phyloP scores from a whole-genome alignment of 2,113 vertebrate species.

The Oryzias melastigma region DNA sequence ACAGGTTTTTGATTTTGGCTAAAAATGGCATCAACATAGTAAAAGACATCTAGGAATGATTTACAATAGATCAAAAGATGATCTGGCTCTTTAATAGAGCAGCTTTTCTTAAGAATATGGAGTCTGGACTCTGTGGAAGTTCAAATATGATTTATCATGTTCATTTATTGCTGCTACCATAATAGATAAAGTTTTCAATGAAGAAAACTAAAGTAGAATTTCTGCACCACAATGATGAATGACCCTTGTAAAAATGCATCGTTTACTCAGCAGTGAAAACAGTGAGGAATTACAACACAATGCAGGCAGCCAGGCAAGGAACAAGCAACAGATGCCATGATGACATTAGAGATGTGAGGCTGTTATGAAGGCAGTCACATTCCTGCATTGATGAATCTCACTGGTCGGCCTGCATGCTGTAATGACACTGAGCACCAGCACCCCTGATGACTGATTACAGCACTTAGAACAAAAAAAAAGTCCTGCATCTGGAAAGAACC shows the following conservation, averaged over 20 bases:
- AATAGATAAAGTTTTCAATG: too few relatives aligned
- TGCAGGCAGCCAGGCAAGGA: conserved; percentile 10
- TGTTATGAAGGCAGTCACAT: conserved; percentile 52
- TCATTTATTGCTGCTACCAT: too few relatives aligned
- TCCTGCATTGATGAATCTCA: conserved; percentile 55
- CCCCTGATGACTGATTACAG: conserved; percentile 56
- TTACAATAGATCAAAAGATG: too few relatives aligned
- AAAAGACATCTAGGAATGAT: too few relatives aligned
- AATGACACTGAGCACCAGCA: conserved; percentile 47
- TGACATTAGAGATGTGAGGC: conserved; percentile 41
- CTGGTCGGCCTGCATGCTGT: conserved; percentile 32
- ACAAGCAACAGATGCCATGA: conserved; percentile 36
- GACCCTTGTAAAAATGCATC: conserved; percentile 5
- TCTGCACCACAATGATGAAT: neutral
- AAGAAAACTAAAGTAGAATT: neutral
- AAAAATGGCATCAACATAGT: too few relatives aligned
- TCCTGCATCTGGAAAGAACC: conserved; percentile 61
- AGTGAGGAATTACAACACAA: neutral
- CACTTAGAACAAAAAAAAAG: conserved; percentile 44
- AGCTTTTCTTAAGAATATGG: too few relatives aligned
- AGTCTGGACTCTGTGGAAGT: too few relatives aligned
- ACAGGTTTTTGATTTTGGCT: too few relatives aligned
- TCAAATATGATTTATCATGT: too few relatives aligned
- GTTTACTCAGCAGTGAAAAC: neutral
- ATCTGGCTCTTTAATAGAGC: too few relatives aligned